phyloP scores from a whole-genome alignment of 2,797 vertebrate genomes.

The Halcyon chelicuti region DNA sequence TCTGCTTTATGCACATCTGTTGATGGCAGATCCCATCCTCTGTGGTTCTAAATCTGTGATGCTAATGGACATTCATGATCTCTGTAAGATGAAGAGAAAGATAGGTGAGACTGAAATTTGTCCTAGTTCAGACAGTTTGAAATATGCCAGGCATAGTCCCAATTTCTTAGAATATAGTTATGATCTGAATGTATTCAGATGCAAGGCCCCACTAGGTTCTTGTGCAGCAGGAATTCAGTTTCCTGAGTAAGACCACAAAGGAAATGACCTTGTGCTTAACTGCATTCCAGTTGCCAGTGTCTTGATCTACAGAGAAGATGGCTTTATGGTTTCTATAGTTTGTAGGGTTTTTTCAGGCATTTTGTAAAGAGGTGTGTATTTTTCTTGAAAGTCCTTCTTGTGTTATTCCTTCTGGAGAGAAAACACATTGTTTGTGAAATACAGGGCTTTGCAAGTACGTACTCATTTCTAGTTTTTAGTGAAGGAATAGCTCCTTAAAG shows the following conservation, averaged over 20 bases:
- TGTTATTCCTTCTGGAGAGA: conserved; percentile 25
- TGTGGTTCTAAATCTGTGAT: background rate
- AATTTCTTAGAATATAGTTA: background rate
- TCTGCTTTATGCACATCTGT: background rate
- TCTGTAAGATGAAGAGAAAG: background rate
- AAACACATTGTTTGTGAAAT: conserved; percentile 20
- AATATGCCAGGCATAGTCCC: background rate
- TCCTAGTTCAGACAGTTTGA: background rate
- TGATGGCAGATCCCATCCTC: background rate
- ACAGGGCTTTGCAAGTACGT: background rate
- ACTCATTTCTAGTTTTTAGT: background rate
- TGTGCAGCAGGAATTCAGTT: background rate
- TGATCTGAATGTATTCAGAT: background rate
- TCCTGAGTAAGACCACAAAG: conserved; percentile 25
- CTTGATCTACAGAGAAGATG: background rate
- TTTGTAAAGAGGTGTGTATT: background rate
- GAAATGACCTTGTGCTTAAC: conserved; percentile 16
- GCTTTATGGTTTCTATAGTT: background rate
- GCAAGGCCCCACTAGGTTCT: background rate
- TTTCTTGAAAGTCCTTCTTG: background rate
- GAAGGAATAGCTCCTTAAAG: background rate
- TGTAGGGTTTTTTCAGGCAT: background rate
- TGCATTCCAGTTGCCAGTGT: background rate
- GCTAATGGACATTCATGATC: background rate
- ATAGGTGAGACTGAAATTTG: background rate